Percentiles rank a stretch among this genome's conserved stretches.
Evolutionary conservation across 2,797 vertebrate genomes (phyloP).

Genomic region (Cottoperca gobio): DNA sequence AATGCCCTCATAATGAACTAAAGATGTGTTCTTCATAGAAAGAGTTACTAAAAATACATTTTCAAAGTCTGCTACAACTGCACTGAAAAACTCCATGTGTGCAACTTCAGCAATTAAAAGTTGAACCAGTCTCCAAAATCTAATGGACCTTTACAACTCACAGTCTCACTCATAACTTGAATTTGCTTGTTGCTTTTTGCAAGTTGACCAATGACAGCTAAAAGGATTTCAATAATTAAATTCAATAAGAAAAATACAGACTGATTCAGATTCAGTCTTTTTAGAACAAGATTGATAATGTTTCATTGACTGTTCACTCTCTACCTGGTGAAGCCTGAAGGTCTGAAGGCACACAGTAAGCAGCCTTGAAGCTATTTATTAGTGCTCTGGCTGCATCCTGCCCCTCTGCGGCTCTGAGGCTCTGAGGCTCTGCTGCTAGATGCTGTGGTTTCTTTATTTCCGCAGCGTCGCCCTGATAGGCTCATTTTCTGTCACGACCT

Average conservation of each 20-base stretch:
- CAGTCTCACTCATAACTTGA: too few species aligned
- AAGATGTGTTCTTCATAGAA: too few species aligned
- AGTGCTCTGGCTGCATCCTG: neutral
- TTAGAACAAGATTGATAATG: fast-evolving
- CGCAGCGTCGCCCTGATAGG: conserved; percentile 3
- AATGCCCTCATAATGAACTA: too few species aligned
- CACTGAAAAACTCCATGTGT: neutral
- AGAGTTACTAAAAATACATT: too few species aligned
- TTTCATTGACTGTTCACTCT: neutral
- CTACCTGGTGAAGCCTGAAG: neutral
- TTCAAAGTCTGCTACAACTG: neutral
- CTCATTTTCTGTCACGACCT: conserved; percentile 43
- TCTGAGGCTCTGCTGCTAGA: neutral
- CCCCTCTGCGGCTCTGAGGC: neutral
- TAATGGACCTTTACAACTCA: neutral
- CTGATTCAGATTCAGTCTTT: neutral
- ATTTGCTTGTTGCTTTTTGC: too few species aligned
- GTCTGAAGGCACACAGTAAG: neutral
- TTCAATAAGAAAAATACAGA: neutral
- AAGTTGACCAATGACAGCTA: neutral
- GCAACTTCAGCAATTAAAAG: neutral
- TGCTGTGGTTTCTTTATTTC: neutral
- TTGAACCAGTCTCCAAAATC: neutral
- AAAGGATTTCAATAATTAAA: neutral
- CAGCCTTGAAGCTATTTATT: conserved; percentile 1